Base-by-base conservation (phyloP, 2,888 invertebrate species). In the Perdita meconis region DNA sequence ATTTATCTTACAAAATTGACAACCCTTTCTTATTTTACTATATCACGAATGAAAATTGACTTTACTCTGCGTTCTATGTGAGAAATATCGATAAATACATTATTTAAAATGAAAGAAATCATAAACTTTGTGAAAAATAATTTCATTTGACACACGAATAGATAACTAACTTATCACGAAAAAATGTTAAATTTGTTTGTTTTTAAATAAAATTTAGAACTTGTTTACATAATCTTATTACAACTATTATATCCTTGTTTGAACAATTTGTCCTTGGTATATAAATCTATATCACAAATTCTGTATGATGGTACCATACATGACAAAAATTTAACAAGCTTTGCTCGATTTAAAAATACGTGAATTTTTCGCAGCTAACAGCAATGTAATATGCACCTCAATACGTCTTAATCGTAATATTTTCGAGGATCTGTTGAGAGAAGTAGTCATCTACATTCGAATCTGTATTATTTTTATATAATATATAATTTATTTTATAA, bases 171-270 rank as follows among this genome's bases (percentile, higher is more conserved):
- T 67, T 78, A 76, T 55, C 12, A 50, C 34, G 34, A 26, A 78
- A 71, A 64, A 75, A 67, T 83, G 69, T 79, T 79, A 76, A 81
- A 76, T 71, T 68, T 81, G 55, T 81, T 81, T 78, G 83, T 79
- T 83, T 80, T 70, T 60, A 70, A 83, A 83, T 83, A 83, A 83
- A 83, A 76, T 79, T 79, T 81, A 79, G 76, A 76, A 51, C 76
- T 44, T 81, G 81, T 83, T 83, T 68, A 63, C 50, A 55, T 57
- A 64, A 60, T 55, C 50, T 55, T 55, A 47, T 64, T 57, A 38
- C 56, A 38, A 57, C 12, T 80, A 12, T 19, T n/a, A 74, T 61
- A 44, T 53, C 72, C 74, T 60, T 40, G 42, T 22, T 44, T 22
- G 34, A 47, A 59, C 34, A n/a, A 40, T 64, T 5, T 59, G 24